These are phyloP conservation scores for Rhabdornis inornatus DNA, from an alignment of 2,113 vertebrate species.

Conservation along the genomic window DNA sequence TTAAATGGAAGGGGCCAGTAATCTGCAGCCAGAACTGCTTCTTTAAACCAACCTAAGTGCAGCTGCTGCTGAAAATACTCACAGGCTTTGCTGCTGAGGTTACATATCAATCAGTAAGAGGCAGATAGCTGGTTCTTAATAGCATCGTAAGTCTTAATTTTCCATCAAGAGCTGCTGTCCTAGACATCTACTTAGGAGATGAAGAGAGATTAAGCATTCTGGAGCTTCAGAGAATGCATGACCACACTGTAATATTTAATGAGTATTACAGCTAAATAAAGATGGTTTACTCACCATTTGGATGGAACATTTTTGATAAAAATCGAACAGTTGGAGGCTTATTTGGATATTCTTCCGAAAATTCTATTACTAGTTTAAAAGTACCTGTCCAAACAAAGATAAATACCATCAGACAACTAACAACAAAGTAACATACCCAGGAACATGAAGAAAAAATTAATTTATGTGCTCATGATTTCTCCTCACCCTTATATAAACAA, in stretches of 20 bases:
- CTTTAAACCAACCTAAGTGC: neutral
- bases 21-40: neutral
- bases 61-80: neutral
- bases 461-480: neutral
- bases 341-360: constrained; percentile 99
- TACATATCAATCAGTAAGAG: neutral
- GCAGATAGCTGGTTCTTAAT: neutral
- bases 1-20: neutral
- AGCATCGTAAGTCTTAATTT: neutral
- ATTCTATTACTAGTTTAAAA: constrained; percentile 99
- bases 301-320: constrained; percentile 99
- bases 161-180: neutral
- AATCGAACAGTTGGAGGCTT: constrained; percentile 98
- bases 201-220: neutral
- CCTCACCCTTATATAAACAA: neutral
- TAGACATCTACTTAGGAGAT: neutral
- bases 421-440: neutral
- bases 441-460: neutral
- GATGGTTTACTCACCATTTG: constrained; percentile 86
- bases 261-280: neutral
- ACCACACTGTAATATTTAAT: neutral
- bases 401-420: neutral
- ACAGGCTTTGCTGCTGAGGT: neutral
- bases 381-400: constrained; percentile 82
- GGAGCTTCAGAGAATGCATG: neutral